Evolutionary conservation across 2,113 vertebrate genomes (phyloP).

Genomic region (Oncorhynchus nerka): DNA sequence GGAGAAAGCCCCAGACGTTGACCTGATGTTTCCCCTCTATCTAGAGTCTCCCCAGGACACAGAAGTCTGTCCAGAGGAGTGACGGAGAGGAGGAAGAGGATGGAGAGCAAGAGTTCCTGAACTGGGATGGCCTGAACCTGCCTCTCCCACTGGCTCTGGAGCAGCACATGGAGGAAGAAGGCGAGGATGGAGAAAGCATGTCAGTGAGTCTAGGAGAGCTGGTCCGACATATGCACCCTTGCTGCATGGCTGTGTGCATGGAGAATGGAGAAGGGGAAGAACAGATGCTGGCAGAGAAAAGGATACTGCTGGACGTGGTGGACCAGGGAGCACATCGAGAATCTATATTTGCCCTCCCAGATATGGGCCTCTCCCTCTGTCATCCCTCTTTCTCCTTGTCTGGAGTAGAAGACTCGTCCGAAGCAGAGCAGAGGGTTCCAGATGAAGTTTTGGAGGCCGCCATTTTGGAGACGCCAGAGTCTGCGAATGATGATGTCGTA

Average conservation of each 20-base stretch:
- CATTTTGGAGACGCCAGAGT: constrained; percentile 24
- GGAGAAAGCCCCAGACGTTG: neutral
- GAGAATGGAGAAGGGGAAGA: constrained; percentile 58
- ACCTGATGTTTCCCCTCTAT: constrained; percentile 32
- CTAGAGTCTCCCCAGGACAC: constrained; percentile 65
- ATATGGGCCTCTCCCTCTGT: constrained; percentile 43
- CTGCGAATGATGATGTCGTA: constrained; percentile 41
- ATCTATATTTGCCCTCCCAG: constrained; percentile 60
- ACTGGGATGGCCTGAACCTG: constrained; percentile 53
- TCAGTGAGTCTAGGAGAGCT: constrained; percentile 80
- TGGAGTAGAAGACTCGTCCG: constrained; percentile 4
- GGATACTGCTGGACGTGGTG: constrained; percentile 75
- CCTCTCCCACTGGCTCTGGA: constrained; percentile 61
- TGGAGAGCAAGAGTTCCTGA: constrained; percentile 57
- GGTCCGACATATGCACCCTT: constrained; percentile 89
- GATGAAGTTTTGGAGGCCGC: constrained; percentile 16
- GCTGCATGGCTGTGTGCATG: constrained; percentile 83
- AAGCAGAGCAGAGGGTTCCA: constrained; percentile 24
- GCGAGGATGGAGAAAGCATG: constrained; percentile 58
- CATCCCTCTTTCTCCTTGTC: constrained; percentile 13
- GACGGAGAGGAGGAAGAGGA: constrained; percentile 90
- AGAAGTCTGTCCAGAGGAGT: constrained; percentile 74
- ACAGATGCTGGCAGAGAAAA: constrained; percentile 69
- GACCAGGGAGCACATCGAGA: constrained; percentile 75
- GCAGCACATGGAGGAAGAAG: constrained; percentile 61